Base-by-base conservation (phyloP, 23 tunicate genomes). In the Oikopleura dioica region DNA sequence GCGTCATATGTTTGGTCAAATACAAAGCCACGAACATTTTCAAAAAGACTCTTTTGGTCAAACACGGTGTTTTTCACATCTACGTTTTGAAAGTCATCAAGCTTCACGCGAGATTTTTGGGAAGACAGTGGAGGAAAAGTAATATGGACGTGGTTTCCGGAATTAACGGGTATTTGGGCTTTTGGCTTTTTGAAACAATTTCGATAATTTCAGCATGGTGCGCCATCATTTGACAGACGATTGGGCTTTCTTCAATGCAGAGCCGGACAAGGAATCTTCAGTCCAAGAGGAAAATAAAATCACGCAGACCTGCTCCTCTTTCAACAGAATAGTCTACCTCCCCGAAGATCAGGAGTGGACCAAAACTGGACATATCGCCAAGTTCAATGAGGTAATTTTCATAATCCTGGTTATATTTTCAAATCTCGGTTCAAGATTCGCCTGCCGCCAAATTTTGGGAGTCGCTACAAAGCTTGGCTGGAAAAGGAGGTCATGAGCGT, bases 1-100 rank as follows among this genome's bases (percentile, higher is more conserved):
- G 96, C 9, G 82, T 89, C 24, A 89, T 89, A 86, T 88, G 85
- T 89, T 69, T 89, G 77, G 96, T 89, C 30, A 85, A 84, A 32
- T 89, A 84, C 81, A 89, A 88, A 75, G 85, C 96, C 9, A 81
- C 96, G 1, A 88, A 88, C 21, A 89, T 89, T 30, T 75, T 89
- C 77, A 89, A 89, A 58, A 76, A 83, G 38, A 89, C 96, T 37
- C 38, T 89, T 76, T 84, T 84, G 63, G 86, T 89, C 59, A 85
- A 85, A 26, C 89, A 89, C 23, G 96, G 83, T 1, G 84, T 89
- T 86, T 82, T 89, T 37, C 96, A 89, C 67, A 68, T 84, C 0
- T 89, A 89, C 50, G 89, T 89, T 28, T 80, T 89, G 38, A 89
- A 89, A 72, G 86, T 89, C 30, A 67, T 89, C 12, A 89, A 89